phyloP scores from a whole-genome alignment of 2,113 vertebrate species.

The Anoura caudifer region DNA sequence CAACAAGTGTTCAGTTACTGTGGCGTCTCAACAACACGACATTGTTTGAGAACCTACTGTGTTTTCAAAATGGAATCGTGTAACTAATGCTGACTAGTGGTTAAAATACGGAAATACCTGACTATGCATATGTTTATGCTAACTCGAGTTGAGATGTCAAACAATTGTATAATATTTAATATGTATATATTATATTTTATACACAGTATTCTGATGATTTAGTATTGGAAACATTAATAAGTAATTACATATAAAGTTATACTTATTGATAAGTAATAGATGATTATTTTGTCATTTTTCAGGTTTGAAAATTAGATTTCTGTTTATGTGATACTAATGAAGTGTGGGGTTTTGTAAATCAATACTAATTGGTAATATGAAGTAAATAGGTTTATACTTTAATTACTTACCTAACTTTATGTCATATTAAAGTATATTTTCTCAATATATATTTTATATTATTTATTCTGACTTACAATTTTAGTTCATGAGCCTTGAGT shows the following conservation, averaged over 20 bases:
- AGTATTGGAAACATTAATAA: not conserved
- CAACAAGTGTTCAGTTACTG: not conserved
- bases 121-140: not conserved
- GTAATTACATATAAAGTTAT: conserved; percentile 3
- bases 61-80: conserved; percentile 24
- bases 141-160: conserved; percentile 30
- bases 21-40: not conserved
- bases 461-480: conserved; percentile 2
- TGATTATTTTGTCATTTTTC: not conserved
- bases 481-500: not conserved
- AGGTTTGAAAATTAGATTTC: not conserved
- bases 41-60: not conserved
- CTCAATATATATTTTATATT: not conserved
- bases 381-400: not conserved
- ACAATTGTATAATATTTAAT: not conserved
- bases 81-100: not conserved
- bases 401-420: conserved; percentile 3
- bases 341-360: not conserved
- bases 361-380: not conserved
- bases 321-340: not conserved
- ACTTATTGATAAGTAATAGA: not conserved
- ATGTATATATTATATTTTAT: not conserved
- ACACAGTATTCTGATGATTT: not conserved
- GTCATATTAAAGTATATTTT: not conserved
- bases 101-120: not conserved